Evolutionary conservation across 2,113 vertebrate genomes (phyloP).

Genomic region (Melanocharis versteri): DNA sequence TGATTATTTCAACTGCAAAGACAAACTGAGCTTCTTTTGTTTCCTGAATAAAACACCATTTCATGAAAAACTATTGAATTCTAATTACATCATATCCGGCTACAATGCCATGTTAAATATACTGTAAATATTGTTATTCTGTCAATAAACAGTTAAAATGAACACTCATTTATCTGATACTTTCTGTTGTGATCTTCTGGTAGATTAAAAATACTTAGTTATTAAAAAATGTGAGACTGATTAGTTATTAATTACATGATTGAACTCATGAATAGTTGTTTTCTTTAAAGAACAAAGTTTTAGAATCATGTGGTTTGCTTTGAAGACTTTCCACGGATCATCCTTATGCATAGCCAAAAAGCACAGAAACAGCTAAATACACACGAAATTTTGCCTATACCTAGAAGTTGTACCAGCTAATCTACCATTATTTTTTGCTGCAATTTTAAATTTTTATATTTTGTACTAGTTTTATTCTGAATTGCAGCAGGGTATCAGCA

Average conservation of each 20-base stretch:
- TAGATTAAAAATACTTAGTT: not conserved
- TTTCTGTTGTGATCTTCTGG: not conserved
- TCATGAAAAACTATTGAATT: not conserved
- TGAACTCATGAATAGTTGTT: not conserved
- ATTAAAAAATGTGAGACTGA: not conserved
- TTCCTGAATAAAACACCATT: not conserved
- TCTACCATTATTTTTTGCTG: not conserved
- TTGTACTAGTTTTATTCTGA: not conserved
- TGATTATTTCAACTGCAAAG: not conserved
- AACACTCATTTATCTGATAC: not conserved
- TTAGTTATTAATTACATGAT: not conserved
- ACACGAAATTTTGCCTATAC: rapidly evolving
- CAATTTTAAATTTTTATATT: not conserved
- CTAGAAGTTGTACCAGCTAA: not conserved
- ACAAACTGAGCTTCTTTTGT: not conserved
- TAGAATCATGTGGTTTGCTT: not conserved
- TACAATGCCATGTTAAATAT: not conserved
- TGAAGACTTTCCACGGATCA: not conserved
- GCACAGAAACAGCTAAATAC: not conserved
- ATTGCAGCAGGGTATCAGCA: not conserved
- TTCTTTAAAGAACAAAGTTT: not conserved
- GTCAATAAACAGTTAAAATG: not conserved
- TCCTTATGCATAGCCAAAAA: not conserved
- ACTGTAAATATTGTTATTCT: not conserved
- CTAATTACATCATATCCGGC: not conserved